Evolutionary conservation across 2,113 vertebrate species (phyloP).

Genomic region (Sapayoa aenigma): DNA sequence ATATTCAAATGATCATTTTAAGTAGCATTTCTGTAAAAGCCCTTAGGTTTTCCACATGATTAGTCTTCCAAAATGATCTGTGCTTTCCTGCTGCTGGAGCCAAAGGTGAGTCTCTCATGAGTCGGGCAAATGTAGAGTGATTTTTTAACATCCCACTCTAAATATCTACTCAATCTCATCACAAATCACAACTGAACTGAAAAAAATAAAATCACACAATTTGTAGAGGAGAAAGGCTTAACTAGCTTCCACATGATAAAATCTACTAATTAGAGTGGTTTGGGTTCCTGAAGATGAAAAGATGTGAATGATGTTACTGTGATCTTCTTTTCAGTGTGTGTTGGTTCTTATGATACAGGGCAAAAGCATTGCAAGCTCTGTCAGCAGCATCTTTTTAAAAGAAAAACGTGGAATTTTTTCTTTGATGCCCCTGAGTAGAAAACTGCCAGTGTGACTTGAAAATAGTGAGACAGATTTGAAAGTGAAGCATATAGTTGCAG

Average conservation of each 20-base stretch:
- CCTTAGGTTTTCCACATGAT: not conserved
- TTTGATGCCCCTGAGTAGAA: not conserved
- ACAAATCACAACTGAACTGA: not conserved
- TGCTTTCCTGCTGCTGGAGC: not conserved
- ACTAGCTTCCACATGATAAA: not conserved
- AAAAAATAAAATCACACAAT: not conserved
- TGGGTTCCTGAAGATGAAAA: not conserved
- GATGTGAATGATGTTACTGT: not conserved
- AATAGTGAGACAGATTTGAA: not conserved
- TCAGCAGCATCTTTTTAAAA: not conserved
- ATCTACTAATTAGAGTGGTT: not conserved
- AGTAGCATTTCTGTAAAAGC: not conserved
- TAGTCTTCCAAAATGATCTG: not conserved
- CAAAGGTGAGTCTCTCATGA: not conserved
- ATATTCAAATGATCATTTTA: not conserved
- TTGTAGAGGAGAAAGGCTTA: not conserved
- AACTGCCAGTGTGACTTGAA: not conserved
- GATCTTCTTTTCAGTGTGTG: not conserved
- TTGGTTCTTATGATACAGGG: not conserved
- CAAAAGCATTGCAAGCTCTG: not conserved
- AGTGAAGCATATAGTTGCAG: not conserved
- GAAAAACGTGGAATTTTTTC: not conserved
- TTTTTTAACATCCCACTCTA: not conserved
- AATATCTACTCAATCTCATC: not conserved
- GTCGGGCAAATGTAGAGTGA: not conserved